Percentiles rank a stretch among this genome's conserved stretches.
Evolutionary conservation across 2,888 invertebrate genomes (phyloP).

Genomic region (Rhingia rostrata): DNA sequence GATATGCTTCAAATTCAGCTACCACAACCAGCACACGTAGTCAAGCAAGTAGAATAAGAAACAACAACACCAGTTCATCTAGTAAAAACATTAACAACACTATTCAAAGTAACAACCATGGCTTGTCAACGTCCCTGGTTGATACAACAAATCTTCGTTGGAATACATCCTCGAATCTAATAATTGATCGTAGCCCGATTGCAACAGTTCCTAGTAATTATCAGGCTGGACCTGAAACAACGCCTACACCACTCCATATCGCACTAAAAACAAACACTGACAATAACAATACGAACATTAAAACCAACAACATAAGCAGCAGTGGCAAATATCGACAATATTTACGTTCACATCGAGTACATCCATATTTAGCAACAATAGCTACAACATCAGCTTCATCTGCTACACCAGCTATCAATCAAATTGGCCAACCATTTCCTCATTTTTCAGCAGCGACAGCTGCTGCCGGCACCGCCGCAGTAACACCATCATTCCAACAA

Average conservation of each 20-base stretch:
- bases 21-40: slow-evolving; percentile 75
- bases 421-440: slow-evolving; percentile 83
- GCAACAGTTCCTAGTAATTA: slow-evolving; percentile 83
- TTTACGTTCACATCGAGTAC: slow-evolving; percentile 85
- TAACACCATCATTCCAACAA: slow-evolving; percentile 83
- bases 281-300: slow-evolving; percentile 65
- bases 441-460: slow-evolving; percentile 82
- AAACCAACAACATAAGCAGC: slow-evolving; percentile 69
- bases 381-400: slow-evolving; percentile 83
- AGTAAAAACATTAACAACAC: slow-evolving; percentile 78
- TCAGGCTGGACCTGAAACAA: slow-evolving; percentile 83
- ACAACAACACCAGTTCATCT: slow-evolving; percentile 40
- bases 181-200: slow-evolving; percentile 82
- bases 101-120: slow-evolving; percentile 74
- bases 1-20: slow-evolving; percentile 80
- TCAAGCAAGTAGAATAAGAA: slow-evolving; percentile 78
- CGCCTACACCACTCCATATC: slow-evolving; percentile 75
- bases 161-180: slow-evolving; percentile 77
- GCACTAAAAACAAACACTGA: slow-evolving; percentile 55
- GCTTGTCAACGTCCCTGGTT: slow-evolving; percentile 65
- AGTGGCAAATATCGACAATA: slow-evolving; percentile 86
- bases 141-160: slow-evolving; percentile 75
- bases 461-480: slow-evolving; percentile 76
- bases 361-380: slow-evolving; percentile 84
- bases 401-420: slow-evolving; percentile 80